Evolutionary conservation across 2,113 vertebrate genomes (phyloP), one percentile per base, ranked within the genome.

Genomic region (Myrmecophaga tridactyla): DNA sequence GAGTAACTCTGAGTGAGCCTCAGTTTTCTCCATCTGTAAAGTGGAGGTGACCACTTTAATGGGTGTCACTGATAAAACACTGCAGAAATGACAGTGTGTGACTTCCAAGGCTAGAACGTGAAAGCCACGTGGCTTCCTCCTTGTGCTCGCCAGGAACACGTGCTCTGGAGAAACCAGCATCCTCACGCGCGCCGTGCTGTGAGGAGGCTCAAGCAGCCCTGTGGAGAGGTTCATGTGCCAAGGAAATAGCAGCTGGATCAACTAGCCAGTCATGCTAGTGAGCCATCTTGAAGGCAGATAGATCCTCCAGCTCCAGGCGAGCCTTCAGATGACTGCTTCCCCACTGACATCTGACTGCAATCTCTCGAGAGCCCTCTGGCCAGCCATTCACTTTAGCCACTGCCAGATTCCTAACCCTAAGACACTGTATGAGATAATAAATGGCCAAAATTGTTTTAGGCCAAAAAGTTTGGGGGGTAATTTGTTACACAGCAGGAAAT

Each of bases 191-290:
- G 65, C 46, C 27, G 1, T 51, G 29, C 20, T 73, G 46, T 17
- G 25, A 89, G 91, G 21, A 31, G 15, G 34, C 63, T 48, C 58
- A 18, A 18, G 70, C 53, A 36, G 25, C 56, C 31, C 53, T 18
- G 0, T 10, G 10, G 77, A 63, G 65, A 87, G 51, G 29, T 29
- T 77, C 23, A 1, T 4, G 62, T 31, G 67, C 67, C 7, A 0
- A 62, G 92, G 18, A 18, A 5, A 76, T 13, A 41, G 51, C 34
- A 92, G 60, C 60, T 15, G 4, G 31, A 20, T n/a, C 85, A 41
- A 0, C 20, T 10, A 34, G 56, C 25, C 80, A 70, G 34, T 14
- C 11, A 5, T 20, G 10, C 0, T 25, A 67, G 21, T 1, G 3
- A 2, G 1, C 75, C 41, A 11, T 20, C 90, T 60, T 12, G 36